Evolutionary conservation across 2,797 vertebrate genomes (phyloP).

Genomic region (Oryzias sinensis): DNA sequence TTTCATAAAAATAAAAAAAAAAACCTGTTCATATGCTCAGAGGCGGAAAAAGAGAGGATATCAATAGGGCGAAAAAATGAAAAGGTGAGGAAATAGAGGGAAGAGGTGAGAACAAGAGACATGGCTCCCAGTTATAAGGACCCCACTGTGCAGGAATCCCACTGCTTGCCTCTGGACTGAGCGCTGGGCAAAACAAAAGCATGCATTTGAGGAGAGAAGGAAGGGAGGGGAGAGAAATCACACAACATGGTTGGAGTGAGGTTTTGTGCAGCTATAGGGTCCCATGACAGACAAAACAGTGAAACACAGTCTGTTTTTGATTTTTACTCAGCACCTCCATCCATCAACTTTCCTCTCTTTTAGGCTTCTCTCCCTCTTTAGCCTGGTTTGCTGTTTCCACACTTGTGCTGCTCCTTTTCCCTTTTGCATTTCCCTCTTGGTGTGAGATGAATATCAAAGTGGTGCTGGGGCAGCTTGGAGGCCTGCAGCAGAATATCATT

Average conservation of each 20-base stretch:
- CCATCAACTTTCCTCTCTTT: constrained; percentile 54
- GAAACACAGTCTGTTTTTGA: constrained; percentile 87
- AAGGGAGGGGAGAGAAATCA: constrained; percentile 57
- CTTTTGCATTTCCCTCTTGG: constrained; percentile 83
- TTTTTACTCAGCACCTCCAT: constrained; percentile 77
- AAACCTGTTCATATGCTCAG: constrained; percentile 65
- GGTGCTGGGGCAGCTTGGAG: constrained; percentile 77
- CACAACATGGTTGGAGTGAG: constrained; percentile 78
- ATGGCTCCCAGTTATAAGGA: constrained; percentile 74
- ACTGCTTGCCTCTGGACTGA: constrained; percentile 58
- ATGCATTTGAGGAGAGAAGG: constrained; percentile 50
- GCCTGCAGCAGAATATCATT: constrained; percentile 85
- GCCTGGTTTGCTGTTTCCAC: constrained; percentile 76
- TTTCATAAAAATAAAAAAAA: constrained; percentile 41
- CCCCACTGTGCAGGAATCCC: constrained; percentile 74
- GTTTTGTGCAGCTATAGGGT: constrained; percentile 80
- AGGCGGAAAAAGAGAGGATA: constrained; percentile 55
- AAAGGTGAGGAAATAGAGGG: constrained; percentile 65
- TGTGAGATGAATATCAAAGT: constrained; percentile 92
- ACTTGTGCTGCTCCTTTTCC: constrained; percentile 73
- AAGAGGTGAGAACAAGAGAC: constrained; percentile 72
- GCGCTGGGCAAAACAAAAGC: constrained; percentile 67
- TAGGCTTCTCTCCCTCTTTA: constrained; percentile 47
- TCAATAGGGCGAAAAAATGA: constrained; percentile 56
- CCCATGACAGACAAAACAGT: constrained; percentile 86